Percentiles rank a stretch among this genome's conserved stretches.
Conservation (phyloP, 1,140 invertebrate species). For the Agrypnia vestita region DNA sequence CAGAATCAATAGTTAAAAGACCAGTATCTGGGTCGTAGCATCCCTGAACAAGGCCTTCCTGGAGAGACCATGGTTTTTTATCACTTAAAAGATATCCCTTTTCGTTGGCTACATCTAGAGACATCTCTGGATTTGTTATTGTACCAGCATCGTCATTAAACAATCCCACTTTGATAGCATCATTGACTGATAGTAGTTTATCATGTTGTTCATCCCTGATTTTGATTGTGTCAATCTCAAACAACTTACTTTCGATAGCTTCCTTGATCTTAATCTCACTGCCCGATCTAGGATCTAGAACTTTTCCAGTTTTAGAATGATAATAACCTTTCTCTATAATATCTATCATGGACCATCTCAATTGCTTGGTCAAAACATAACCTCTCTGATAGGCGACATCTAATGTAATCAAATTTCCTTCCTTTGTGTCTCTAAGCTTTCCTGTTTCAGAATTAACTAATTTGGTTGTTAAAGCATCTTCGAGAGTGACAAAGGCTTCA, state of each 20-base stretch:
- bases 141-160: conserved; percentile 82
- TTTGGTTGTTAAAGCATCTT: conserved; percentile 79
- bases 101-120: conserved; percentile 83
- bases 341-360: conserved; percentile 82
- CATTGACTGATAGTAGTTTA: conserved; percentile 77
- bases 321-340: conserved; percentile 88
- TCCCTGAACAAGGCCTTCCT: conserved; percentile 89
- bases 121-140: conserved; percentile 80
- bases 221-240: conserved; percentile 80
- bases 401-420: conserved; percentile 78
- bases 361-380: conserved; percentile 80
- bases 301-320: conserved; percentile 81
- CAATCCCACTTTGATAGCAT: conserved; percentile 80
- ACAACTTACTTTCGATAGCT: conserved; percentile 81
- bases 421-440: conserved; percentile 80
- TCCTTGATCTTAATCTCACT: conserved; percentile 81
- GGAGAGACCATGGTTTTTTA: conserved; percentile 85
- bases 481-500: conserved; percentile 79
- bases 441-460: conserved; percentile 81
- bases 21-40: conserved; percentile 86
- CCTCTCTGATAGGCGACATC: conserved; percentile 80
- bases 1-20: conserved; percentile 82
- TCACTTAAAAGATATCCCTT: conserved; percentile 85
- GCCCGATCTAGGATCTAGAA: conserved; percentile 87
- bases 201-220: conserved; percentile 84